A percentile compares a stretch with the other conserved stretches of the same genome.
phyloP scores from a whole-genome alignment of 2,888 invertebrate species.

The Drosophila birchii region DNA sequence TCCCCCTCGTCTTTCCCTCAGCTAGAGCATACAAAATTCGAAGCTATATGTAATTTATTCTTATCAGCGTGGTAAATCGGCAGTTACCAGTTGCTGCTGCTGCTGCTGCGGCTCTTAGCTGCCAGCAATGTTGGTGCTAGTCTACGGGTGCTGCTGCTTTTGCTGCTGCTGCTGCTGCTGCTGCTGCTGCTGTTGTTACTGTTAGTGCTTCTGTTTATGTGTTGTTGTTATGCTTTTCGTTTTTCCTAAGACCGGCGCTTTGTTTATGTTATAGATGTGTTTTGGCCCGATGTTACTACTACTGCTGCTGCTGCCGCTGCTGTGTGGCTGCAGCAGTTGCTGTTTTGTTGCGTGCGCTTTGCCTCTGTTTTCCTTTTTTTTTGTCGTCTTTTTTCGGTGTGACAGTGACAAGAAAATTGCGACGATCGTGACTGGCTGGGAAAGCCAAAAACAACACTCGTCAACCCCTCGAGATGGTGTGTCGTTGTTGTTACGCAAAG shows the following conservation, averaged over 20 bases:
- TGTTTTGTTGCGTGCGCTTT: slow-evolving; percentile 37
- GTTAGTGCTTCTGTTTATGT: slow-evolving; percentile 27
- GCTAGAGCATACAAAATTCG: slow-evolving; percentile 1
- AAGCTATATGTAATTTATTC: slow-evolving; percentile 15
- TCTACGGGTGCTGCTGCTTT: slow-evolving; percentile 2
- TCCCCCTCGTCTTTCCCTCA: no score
- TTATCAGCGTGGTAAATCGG: slow-evolving; percentile 50
- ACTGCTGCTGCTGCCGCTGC: slow-evolving; percentile 7
- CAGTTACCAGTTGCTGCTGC: slow-evolving; percentile 22
- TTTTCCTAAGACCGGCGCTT: slow-evolving; percentile 24
- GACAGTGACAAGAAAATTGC: slow-evolving; percentile 76
- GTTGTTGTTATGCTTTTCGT: slow-evolving; percentile 17
- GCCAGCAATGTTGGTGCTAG: neutral
- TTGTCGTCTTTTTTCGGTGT: slow-evolving; percentile 41
- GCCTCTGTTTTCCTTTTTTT: slow-evolving; percentile 24
- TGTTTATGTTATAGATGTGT: slow-evolving; percentile 39
- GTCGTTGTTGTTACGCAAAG: slow-evolving; percentile 48
- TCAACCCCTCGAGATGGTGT: slow-evolving; percentile 3
- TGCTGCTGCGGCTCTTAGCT: neutral
- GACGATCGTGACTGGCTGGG: slow-evolving; percentile 74
- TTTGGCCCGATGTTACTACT: slow-evolving; percentile 27
- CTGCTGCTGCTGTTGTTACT: slow-evolving; percentile 32
- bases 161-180: neutral
- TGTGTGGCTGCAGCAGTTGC: slow-evolving; percentile 20
- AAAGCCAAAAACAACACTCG: slow-evolving; percentile 62